Evolutionary conservation across 2,888 invertebrate species (phyloP).

Genomic region (Trachelus iudaicus): DNA sequence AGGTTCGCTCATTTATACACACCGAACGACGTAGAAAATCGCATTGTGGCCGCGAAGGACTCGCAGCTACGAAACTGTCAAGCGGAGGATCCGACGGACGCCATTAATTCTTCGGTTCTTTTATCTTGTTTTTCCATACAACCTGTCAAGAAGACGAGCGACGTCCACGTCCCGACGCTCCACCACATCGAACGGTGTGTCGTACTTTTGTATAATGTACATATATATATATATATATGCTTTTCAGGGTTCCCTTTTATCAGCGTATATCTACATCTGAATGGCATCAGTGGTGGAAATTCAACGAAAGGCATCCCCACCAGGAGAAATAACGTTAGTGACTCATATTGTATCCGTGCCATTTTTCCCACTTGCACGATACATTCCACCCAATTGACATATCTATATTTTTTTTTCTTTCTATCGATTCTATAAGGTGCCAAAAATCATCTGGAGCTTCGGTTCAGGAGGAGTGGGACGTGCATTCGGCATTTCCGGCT

Average conservation of each 20-base stretch:
- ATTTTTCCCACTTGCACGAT: neutral
- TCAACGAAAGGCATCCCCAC: neutral
- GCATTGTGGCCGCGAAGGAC: neutral
- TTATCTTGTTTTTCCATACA: constrained; percentile 36
- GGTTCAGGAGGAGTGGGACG: neutral
- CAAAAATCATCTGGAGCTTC: neutral
- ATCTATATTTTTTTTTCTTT: neutral
- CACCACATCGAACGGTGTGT: neutral
- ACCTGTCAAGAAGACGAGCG: neutral
- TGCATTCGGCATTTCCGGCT: neutral
- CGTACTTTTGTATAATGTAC: neutral
- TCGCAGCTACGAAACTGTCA: constrained; percentile 14
- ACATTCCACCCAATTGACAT: neutral
- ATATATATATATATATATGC: neutral
- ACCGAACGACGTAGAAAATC: neutral
- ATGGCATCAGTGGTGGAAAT: constrained; percentile 22
- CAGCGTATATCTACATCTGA: constrained; percentile 35
- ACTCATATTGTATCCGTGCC: too few species aligned
- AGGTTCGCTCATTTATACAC: neutral
- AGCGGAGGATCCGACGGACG: constrained; percentile 23
- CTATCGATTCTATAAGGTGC: neutral
- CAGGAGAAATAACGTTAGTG: neutral
- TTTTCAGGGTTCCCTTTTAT: constrained; percentile 17
- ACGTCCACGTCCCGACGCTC: neutral
- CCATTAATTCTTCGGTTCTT: constrained; percentile 51